Conservation (phyloP, 2,888 invertebrate species). For the Pasiphila rectangulata region DNA sequence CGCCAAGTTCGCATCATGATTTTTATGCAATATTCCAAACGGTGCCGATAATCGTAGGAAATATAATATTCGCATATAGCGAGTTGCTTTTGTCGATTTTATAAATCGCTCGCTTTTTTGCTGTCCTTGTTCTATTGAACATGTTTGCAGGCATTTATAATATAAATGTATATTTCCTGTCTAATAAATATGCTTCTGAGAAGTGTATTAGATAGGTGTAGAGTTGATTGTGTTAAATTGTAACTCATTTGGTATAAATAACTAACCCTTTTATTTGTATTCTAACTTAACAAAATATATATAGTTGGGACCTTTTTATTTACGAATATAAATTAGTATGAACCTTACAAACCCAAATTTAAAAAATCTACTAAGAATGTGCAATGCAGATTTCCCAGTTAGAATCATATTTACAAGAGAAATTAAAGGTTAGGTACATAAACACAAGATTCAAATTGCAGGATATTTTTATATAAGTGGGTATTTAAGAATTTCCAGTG, state of each 20-base stretch:
- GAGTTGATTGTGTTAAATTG: slow-evolving; percentile 33
- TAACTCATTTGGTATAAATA: slow-evolving; percentile 20
- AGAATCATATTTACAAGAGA: no score
- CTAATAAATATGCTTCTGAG: slow-evolving; percentile 55
- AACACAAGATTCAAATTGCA: background rate
- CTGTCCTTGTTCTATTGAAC: slow-evolving; percentile 25
- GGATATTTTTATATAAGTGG: background rate
- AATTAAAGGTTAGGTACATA: no score
- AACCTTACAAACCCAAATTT: background rate
- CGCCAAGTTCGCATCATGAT: slow-evolving; percentile 38
- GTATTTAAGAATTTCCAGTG: slow-evolving; percentile 15
- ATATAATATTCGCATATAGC: slow-evolving; percentile 19
- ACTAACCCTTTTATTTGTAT: slow-evolving; percentile 12
- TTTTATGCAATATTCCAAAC: slow-evolving; percentile 11
- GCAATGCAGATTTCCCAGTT: no score
- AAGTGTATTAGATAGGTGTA: slow-evolving; percentile 59
- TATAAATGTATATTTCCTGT: slow-evolving; percentile 31
- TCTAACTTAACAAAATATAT: no score
- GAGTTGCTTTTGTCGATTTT: slow-evolving; percentile 27
- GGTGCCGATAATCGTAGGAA: slow-evolving; percentile 16
- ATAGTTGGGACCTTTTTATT: no score
- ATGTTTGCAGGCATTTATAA: slow-evolving; percentile 46
- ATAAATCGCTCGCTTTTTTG: slow-evolving; percentile 29
- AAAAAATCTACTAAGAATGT: background rate
- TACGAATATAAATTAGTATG: no score